Evolutionary conservation across 2,888 invertebrate genomes (phyloP).

Genomic region (Eledone cirrhosa): DNA sequence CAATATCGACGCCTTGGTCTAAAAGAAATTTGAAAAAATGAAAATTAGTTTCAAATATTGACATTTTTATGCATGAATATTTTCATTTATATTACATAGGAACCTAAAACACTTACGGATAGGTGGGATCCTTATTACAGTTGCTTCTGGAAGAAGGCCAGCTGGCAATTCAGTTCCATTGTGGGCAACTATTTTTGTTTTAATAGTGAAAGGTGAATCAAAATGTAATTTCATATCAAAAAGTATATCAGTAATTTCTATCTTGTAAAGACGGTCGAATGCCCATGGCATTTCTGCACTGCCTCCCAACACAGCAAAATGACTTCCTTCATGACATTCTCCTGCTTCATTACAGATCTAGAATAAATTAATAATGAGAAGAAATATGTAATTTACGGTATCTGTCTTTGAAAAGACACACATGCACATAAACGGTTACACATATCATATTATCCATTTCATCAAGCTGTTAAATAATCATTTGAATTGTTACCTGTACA

Average conservation of each 20-base stretch:
- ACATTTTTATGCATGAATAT: background rate
- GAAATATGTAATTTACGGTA: background rate
- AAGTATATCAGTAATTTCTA: conserved; percentile 38
- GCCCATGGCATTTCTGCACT: conserved; percentile 40
- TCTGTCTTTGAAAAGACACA: no score
- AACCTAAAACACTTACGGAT: background rate
- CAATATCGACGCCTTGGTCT: conserved; percentile 19
- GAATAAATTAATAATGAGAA: background rate
- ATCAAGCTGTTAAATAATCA: no score
- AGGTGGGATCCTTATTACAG: conserved; percentile 35
- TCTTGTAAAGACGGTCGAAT: conserved; percentile 39
- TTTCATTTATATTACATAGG: background rate
- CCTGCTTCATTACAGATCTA: background rate
- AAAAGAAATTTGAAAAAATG: background rate
- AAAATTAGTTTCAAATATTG: background rate
- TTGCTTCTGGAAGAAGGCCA: conserved; percentile 28
- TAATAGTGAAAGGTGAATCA: conserved; percentile 33
- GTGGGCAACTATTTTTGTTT: conserved; percentile 30
- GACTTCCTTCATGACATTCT: conserved; percentile 35
- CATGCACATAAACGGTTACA: no score
- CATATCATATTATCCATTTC: no score
- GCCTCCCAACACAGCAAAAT: conserved; percentile 41
- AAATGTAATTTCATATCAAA: conserved; percentile 21
- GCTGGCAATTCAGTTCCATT: conserved; percentile 31
- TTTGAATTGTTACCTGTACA: no score